Evolutionary conservation across 2,797 vertebrate species (phyloP), one percentile per base, ranked within the genome.

Genomic region (Telmatherina bonti): DNA sequence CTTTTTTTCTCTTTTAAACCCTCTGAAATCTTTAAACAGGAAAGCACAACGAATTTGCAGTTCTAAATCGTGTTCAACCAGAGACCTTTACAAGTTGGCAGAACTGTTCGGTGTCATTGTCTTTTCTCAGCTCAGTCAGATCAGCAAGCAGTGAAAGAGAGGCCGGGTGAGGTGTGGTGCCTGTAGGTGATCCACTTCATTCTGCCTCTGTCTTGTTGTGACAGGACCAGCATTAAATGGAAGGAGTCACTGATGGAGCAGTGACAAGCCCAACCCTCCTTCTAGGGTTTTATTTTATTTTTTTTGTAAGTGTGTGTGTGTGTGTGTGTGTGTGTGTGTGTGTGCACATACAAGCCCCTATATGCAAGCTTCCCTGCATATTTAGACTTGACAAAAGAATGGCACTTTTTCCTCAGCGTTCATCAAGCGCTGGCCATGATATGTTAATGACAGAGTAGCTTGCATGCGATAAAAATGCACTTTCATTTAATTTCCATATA

Each of bases 131-230:
- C 79, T 83, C 78, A 72, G 84, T 56, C 77, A 81, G 87, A 90
- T 88, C 84, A 87, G 83, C 80, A 87, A 83, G 73, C 67, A 74
- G 78, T 9, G 30, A 61, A 61, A 29, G 61, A 58, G 68, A 86
- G 71, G 70, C 66, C 82, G 82, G 92, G 88, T 86, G 89, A 95
- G 96, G 96, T 95, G 95, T 96, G 96, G 95, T 95, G 94, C 94
- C 95, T 96, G 86, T 87, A 92, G 91, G 91, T 94, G 93, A 95
- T 94, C 94, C 94, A 94, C 94, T 95, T 94, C 95, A 94, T 94
- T 95, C 95, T 92, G 89, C 93, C 91, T 89, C 95, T 85, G 90
- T 95, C 97, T 96, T 98, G 97, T 97, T 94, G 92, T 95, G 95
- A 98, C 96, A 97, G 94, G 96, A 93, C 94, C 93, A 86, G 95